These are phyloP conservation scores for Equus quagga DNA, from an alignment of 2,113 vertebrate genomes.

Conservation along the genomic window DNA sequence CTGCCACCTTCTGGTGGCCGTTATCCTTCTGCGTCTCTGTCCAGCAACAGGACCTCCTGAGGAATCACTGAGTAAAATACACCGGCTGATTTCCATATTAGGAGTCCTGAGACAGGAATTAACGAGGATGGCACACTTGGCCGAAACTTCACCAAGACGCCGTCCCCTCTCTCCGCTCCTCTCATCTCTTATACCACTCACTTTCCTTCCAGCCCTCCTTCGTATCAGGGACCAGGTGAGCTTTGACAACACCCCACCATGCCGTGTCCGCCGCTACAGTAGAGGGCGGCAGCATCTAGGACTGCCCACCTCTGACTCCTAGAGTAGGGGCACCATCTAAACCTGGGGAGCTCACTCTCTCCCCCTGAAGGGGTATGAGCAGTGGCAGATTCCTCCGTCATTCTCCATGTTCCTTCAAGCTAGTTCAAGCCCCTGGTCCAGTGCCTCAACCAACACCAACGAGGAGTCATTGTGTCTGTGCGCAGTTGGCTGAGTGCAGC, in stretches of 20 bases:
- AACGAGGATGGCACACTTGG: background rate
- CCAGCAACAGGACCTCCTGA: fast-evolving
- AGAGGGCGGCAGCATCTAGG: background rate
- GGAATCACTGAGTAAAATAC: background rate
- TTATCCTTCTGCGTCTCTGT: background rate
- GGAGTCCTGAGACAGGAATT: background rate
- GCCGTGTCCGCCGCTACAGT: fast-evolving
- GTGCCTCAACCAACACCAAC: background rate
- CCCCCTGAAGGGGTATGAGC: background rate
- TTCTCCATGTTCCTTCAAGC: background rate
- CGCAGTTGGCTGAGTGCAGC: background rate
- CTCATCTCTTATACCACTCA: background rate
- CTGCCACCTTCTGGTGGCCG: constrained; percentile 73
- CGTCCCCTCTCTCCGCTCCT: background rate
- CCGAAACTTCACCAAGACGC: background rate
- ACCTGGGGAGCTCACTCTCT: too few relatives aligned
- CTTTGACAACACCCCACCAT: fast-evolving
- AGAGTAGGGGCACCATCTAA: background rate
- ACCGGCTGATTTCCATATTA: background rate
- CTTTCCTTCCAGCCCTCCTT: background rate
- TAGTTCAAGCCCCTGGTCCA: background rate
- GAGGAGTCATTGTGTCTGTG: background rate
- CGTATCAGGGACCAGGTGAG: background rate
- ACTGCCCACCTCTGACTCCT: background rate
- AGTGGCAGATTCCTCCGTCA: background rate